A percentile compares a stretch with the other conserved stretches of the same genome.
phyloP scores from a whole-genome alignment of 2,797 vertebrate species.

The Danio aesculapii region DNA sequence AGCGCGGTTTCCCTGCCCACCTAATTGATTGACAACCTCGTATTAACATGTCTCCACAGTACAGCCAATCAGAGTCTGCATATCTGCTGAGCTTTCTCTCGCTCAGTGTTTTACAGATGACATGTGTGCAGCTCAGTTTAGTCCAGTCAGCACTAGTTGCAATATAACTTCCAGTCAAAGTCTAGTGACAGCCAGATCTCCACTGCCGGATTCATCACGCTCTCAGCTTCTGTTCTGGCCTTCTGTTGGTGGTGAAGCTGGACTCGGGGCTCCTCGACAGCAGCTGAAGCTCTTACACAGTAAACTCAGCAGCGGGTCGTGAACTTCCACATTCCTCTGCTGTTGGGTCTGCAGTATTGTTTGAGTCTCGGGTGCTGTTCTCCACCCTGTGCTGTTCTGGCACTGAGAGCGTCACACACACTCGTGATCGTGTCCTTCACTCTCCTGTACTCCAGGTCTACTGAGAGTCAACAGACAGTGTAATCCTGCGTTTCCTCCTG shows the following conservation, averaged over 20 bases:
- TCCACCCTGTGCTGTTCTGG: constrained; percentile 33
- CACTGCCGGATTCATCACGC: background rate
- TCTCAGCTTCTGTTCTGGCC: too few relatives aligned
- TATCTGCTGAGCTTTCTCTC: too few relatives aligned
- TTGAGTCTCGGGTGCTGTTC: constrained; percentile 29
- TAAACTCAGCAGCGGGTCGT: constrained; percentile 20
- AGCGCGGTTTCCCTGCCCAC: too few relatives aligned
- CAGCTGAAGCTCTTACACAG: constrained; percentile 5
- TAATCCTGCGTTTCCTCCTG: constrained; percentile 61
- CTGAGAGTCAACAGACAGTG: constrained; percentile 62
- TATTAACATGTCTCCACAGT: too few relatives aligned
- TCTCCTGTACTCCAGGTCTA: constrained; percentile 53
- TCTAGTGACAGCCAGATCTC: background rate
- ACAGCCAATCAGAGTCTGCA: too few relatives aligned
- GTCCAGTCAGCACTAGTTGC: too few relatives aligned
- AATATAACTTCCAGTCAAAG: too few relatives aligned
- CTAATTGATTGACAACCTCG: too few relatives aligned
- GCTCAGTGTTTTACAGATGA: too few relatives aligned
- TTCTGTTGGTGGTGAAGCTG: constrained; percentile 16
- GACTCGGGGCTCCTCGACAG: constrained; percentile 50
- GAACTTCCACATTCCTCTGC: constrained; percentile 40
- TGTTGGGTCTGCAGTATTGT: constrained; percentile 53
- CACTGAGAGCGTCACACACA: constrained; percentile 10
- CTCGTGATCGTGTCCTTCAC: constrained; percentile 34
- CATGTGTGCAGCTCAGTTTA: too few relatives aligned